A percentile compares a stretch with the other conserved stretches of the same genome.
Conservation (phyloP, 2,888 invertebrate genomes). For the Dryocosmus kuriphilus region DNA sequence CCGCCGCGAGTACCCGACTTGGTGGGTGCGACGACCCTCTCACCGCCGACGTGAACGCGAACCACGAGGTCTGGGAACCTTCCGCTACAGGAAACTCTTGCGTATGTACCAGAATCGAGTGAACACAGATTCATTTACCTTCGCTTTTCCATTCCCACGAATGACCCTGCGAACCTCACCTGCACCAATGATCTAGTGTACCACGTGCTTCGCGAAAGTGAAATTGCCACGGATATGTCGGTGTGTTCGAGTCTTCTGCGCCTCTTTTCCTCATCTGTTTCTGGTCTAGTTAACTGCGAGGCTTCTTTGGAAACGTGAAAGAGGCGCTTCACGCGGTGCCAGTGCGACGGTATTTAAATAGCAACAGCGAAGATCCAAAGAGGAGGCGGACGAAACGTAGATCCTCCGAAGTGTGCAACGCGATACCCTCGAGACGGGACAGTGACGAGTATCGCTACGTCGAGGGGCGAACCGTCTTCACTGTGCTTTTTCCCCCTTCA, state of each 20-base stretch:
- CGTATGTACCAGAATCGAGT: slow-evolving; percentile 46
- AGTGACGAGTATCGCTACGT: slow-evolving; percentile 42
- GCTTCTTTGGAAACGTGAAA: slow-evolving; percentile 32
- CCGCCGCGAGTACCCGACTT: slow-evolving; percentile 77
- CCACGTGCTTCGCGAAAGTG: slow-evolving; percentile 6
- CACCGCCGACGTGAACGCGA: slow-evolving; percentile 49
- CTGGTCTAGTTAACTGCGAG: neutral
- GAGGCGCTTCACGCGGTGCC: slow-evolving; percentile 27
- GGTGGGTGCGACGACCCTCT: slow-evolving; percentile 68
- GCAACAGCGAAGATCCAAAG: slow-evolving; percentile 52
- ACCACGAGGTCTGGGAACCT: slow-evolving; percentile 49
- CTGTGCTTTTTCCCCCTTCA: neutral
- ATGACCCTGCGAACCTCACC: neutral
- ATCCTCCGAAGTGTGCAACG: slow-evolving; percentile 59
- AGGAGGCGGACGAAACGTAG: slow-evolving; percentile 50
- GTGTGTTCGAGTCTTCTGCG: neutral
- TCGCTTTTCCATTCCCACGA: neutral
- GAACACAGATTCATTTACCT: neutral
- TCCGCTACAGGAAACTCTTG: slow-evolving; percentile 25
- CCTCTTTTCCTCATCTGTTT: neutral
- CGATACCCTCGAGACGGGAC: slow-evolving; percentile 57
- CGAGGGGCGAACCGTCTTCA: slow-evolving; percentile 42
- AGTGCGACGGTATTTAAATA: slow-evolving; percentile 60
- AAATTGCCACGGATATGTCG: neutral
- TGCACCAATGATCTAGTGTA: neutral